phyloP scores from a whole-genome alignment of 2,888 invertebrate genomes.

The Merodon equestris region DNA sequence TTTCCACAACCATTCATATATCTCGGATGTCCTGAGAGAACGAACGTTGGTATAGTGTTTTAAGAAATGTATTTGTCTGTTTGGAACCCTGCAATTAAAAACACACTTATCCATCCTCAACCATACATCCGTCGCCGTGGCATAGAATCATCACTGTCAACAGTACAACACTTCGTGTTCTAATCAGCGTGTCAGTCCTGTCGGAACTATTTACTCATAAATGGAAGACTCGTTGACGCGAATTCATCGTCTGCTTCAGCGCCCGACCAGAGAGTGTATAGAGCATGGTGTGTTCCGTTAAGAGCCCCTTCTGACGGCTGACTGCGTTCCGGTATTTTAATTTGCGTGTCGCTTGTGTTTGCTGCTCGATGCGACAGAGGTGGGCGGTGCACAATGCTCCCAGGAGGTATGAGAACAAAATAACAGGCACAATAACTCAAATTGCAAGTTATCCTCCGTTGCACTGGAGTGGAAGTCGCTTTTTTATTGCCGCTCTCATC shows the following conservation, averaged over 20 bases:
- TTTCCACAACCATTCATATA: too few relatives aligned
- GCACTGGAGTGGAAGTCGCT: constrained; percentile 16
- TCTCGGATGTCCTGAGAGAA: too few relatives aligned
- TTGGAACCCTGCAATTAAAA: too few relatives aligned
- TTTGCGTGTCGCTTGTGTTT: constrained; percentile 56
- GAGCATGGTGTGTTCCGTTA: constrained; percentile 18
- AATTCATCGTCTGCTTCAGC: constrained; percentile 5
- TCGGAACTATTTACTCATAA: constrained; percentile 22
- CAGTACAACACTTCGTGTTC: not conserved
- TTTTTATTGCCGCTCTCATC: not conserved
- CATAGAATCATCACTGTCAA: too few relatives aligned
- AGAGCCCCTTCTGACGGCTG: too few relatives aligned
- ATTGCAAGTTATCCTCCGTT: constrained; percentile 49
- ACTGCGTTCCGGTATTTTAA: constrained; percentile 61
- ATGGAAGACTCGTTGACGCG: constrained; percentile 16
- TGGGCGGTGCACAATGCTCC: not conserved
- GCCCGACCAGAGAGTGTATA: too few relatives aligned
- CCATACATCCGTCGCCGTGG: too few relatives aligned
- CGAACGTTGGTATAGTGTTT: too few relatives aligned
- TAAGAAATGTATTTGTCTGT: too few relatives aligned
- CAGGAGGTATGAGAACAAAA: constrained; percentile 8
- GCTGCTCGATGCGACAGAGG: constrained; percentile 6
- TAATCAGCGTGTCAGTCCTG: constrained; percentile 6
- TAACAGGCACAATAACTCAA: constrained; percentile 50
- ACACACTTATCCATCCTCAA: too few relatives aligned